These are phyloP conservation scores for Sebastiscus albofasciatus DNA, from an alignment of 2,797 vertebrate genomes.

Conservation along the genomic window DNA sequence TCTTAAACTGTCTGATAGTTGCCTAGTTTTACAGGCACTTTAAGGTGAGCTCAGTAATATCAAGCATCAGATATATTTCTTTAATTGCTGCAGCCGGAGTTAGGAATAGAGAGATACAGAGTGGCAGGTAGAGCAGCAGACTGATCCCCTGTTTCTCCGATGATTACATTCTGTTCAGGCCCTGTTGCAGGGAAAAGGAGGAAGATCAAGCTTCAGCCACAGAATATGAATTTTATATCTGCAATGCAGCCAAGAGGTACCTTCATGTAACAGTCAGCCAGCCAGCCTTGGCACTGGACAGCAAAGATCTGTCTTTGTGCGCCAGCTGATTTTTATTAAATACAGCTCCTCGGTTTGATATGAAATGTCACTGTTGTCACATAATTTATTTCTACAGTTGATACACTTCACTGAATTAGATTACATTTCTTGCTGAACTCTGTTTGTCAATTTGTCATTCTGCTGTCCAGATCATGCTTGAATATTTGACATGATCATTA, in stretches of 20 bases:
- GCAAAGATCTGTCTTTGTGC: constrained; percentile 17
- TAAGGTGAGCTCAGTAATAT: background rate
- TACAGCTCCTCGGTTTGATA: background rate
- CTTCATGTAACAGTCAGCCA: constrained; percentile 40
- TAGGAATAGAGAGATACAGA: background rate
- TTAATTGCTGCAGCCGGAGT: constrained; percentile 12
- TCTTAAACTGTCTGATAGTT: background rate
- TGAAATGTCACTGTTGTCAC: background rate
- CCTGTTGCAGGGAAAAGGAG: constrained; percentile 68
- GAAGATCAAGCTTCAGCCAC: constrained; percentile 71
- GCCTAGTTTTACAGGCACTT: background rate
- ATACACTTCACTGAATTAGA: background rate
- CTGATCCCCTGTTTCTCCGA: constrained; percentile 47
- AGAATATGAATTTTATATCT: constrained; percentile 83
- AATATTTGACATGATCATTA: background rate
- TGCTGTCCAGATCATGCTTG: background rate
- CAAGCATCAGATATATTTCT: background rate
- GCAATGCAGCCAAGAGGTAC: constrained; percentile 77
- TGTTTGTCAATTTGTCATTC: background rate
- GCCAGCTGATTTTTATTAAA: constrained; percentile 2
- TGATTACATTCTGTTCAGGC: constrained; percentile 79
- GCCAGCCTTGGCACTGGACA: constrained; percentile 15
- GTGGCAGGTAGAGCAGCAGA: constrained; percentile 38
- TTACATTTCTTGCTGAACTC: background rate
- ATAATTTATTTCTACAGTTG: background rate